Base-by-base conservation (phyloP, 1,140 invertebrate genomes). In the Vollenhovia emeryi region DNA sequence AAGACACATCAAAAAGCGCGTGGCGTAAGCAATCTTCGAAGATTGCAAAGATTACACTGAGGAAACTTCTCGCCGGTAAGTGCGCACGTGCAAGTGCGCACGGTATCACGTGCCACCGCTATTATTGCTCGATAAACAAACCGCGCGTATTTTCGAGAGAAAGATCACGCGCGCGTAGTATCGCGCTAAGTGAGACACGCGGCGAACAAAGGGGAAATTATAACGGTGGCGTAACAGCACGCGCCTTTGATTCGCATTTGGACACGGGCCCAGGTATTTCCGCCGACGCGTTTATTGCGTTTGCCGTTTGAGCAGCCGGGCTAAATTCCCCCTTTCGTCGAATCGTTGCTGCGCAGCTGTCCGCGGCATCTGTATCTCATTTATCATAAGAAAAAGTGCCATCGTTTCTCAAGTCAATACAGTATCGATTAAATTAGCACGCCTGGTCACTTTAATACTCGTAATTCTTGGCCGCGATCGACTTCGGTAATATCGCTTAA, bases 61-160 rank as follows among this genome's bases (percentile, higher is more conserved):
- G 76, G 64, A 80, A 69, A 80, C 24, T 21, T 82, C 36, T 57
- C 13, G 50, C 36, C 30, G 60, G 40, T 64, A 62, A 64, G 40
- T 73, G 73, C 40, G 21, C 52, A 75, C 52, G 52, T 57, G 74
- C 24, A 76, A 76, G 27, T 52, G 64, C 36, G 60, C 48, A 57
- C 27, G 50, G 24, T 73, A 60, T 82, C 78, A 82, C 66, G 78
- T 57, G 78, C 50, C 21, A 43, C 33, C 40, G 50, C 78, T 82
- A 82, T 82, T 82, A 82, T 59, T 71, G 78, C 24, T 24, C 66
- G 78, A 82, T 82, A 82, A 82, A 82, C 66, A 82, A 82, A 73
- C n/a, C 78, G 18, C 66, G 48, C 24, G 78, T 73, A 73, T 82
- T 82, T 82, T 82, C 66, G 50, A 27, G 13, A 71, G 27, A 71